Conservation (phyloP, 92 coral and sea anemone species). For the Phenganax marumi region DNA sequence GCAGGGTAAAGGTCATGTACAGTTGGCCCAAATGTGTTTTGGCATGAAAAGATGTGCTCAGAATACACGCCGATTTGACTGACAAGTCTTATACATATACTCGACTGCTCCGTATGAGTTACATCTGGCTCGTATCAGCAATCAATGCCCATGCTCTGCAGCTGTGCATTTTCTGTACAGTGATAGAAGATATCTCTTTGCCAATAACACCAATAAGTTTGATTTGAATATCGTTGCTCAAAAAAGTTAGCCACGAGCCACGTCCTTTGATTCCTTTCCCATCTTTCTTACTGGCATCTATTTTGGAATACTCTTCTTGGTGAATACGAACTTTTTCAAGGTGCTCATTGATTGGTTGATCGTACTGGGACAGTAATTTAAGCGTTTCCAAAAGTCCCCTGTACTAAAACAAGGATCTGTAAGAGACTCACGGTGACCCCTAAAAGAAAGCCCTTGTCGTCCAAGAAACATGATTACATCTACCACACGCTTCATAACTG, state of each 20-base stretch:
- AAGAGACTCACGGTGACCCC: slow-evolving; percentile 35
- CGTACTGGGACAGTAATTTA: slow-evolving; percentile 1
- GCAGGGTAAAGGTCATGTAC: slow-evolving; percentile 32
- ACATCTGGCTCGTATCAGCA: neutral
- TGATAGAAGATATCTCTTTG: neutral
- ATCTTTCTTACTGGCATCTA: neutral
- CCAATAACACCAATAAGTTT: neutral
- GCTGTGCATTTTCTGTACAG: neutral
- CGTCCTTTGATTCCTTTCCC: neutral
- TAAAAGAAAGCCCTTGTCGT: slow-evolving; percentile 2
- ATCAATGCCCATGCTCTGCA: neutral
- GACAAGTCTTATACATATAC: neutral
- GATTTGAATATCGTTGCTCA: neutral
- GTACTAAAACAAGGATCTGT: neutral
- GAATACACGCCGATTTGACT: slow-evolving; percentile 10
- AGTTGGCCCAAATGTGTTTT: slow-evolving; percentile 19
- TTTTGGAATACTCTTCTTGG: neutral
- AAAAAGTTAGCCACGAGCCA: neutral
- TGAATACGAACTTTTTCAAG: slow-evolving; percentile 22
- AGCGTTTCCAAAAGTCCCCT: slow-evolving; percentile 9
- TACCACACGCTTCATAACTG: neutral
- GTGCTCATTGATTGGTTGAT: slow-evolving; percentile 5
- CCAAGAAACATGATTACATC: slow-evolving; percentile 7
- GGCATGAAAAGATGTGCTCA: slow-evolving; percentile 1
- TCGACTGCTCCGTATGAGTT: neutral